Base-by-base conservation (phyloP, 2,113 vertebrate species). In the Xenopus borealis region DNA sequence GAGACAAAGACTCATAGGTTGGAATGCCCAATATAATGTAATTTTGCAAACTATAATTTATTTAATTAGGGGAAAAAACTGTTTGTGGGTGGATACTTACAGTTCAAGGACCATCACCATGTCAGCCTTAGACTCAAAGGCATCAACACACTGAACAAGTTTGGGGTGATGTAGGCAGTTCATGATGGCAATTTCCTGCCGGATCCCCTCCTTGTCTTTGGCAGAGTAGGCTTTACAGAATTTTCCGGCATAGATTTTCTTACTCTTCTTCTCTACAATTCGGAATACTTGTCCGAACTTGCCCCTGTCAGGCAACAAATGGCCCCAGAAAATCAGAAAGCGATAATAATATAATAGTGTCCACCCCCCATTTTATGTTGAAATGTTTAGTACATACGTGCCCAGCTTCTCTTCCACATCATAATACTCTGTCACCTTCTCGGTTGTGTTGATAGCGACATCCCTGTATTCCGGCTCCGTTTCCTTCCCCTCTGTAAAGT, bases 261-360 rank as follows among this genome's bases (percentile, higher is more conserved):
- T 92, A 30, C 86, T 95, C 75, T 95, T 90, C 87, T 99, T 99
- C 80, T 99, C 97, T 80, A 95, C 88, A 75, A 99, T 92, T 81
- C 94, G 93, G 78, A 98, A 99, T 71, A 99, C 97, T 81, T 98
- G 96, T 82, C 97, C 97, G 65, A 99, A 99, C 89, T 98, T 98
- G 1, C 97, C 97, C 84, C 97, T 98, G 87, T 3, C 8, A 52
- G 20, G 1, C 58, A 27, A 50, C 20, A 40, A 61, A 12, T 9
- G 33, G 47, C 14, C 47, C 47, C 47, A 50, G 11, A 12, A 50
- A 12, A 50, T 50, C 14, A 12, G 12, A 50, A 50, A 47, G 2
- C 1, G 47, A 50, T 12, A 27, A 27, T 27, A 27, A 2, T 3
- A 3, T 16, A 50, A 50, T 40, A 40, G 11, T 50, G 10, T 50